Percentiles rank a stretch among this genome's conserved stretches.
Conservation (phyloP, 2,888 invertebrate genomes). For the Drosophila barbarae region DNA sequence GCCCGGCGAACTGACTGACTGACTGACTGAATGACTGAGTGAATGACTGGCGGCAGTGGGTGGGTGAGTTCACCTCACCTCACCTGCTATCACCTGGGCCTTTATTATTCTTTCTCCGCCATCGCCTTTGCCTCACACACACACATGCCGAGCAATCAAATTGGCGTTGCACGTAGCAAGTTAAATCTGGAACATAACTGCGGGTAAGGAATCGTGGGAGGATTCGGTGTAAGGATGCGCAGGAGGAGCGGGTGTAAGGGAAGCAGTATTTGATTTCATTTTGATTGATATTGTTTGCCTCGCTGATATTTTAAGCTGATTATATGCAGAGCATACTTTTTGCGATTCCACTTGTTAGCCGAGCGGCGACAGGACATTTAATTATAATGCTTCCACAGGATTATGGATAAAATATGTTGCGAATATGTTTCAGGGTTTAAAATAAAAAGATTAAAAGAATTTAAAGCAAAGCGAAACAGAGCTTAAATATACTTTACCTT, state of each 20-base stretch:
- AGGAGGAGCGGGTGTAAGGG: neutral
- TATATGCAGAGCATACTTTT: constrained; percentile 28
- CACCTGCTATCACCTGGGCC: constrained; percentile 15
- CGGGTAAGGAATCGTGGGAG: constrained; percentile 22
- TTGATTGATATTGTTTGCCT: constrained; percentile 59
- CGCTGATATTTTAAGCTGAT: constrained; percentile 59
- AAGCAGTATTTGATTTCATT: constrained; percentile 54
- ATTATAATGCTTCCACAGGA: constrained; percentile 4
- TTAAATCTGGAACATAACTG: constrained; percentile 50
- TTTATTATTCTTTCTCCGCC: constrained; percentile 33
- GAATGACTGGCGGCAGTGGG: constrained; percentile 23
- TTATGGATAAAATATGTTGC: neutral
- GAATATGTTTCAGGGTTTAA: neutral
- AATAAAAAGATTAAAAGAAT: neutral
- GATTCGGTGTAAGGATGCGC: neutral
- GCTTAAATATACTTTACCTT: neutral
- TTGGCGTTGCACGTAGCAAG: constrained; percentile 50
- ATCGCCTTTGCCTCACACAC: constrained; percentile 16
- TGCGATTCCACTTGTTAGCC: constrained; percentile 13
- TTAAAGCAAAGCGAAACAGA: neutral
- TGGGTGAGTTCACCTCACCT: constrained; percentile 1
- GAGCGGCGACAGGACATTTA: constrained; percentile 3
- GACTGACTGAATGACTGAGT: constrained; percentile 7
- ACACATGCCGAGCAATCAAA: constrained; percentile 50
- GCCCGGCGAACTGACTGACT: constrained; percentile 25